Evolutionary conservation across 2,888 invertebrate genomes (phyloP).

Genomic region (Tipula unca): DNA sequence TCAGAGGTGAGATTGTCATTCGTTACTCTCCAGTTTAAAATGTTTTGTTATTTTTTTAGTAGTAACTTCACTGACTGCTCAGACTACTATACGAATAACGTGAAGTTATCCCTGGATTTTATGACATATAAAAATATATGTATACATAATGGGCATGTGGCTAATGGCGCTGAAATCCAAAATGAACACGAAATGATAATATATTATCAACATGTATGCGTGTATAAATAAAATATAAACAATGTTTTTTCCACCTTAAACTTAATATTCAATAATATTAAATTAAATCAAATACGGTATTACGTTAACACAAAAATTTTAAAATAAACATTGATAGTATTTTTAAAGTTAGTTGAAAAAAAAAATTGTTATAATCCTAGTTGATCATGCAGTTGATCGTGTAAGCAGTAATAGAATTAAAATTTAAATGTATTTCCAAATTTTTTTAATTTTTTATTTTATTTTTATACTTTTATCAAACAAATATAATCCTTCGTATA

Average conservation of each 20-base stretch:
- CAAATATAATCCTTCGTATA: neutral
- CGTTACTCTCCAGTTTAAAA: too few species aligned
- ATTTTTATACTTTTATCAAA: neutral
- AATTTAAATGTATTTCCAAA: neutral
- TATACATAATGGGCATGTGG: neutral
- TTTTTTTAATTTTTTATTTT: too few species aligned
- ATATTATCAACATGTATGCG: too few species aligned
- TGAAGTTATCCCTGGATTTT: too few species aligned
- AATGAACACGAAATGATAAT: neutral
- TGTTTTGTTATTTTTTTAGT: too few species aligned
- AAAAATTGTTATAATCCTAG: neutral
- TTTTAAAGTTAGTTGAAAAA: neutral
- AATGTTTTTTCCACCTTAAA: neutral
- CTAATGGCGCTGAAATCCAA: neutral
- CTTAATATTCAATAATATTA: neutral
- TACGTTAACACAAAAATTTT: neutral
- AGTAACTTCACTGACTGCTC: too few species aligned
- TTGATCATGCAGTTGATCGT: neutral
- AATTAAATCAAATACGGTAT: neutral
- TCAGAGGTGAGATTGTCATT: too few species aligned
- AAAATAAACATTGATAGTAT: neutral
- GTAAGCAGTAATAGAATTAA: neutral
- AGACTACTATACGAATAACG: too few species aligned
- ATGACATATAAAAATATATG: too few species aligned
- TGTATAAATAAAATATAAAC: neutral